These are phyloP conservation scores for Agrochola macilenta DNA, from an alignment of 2,888 invertebrate species.

Conservation along the genomic window DNA sequence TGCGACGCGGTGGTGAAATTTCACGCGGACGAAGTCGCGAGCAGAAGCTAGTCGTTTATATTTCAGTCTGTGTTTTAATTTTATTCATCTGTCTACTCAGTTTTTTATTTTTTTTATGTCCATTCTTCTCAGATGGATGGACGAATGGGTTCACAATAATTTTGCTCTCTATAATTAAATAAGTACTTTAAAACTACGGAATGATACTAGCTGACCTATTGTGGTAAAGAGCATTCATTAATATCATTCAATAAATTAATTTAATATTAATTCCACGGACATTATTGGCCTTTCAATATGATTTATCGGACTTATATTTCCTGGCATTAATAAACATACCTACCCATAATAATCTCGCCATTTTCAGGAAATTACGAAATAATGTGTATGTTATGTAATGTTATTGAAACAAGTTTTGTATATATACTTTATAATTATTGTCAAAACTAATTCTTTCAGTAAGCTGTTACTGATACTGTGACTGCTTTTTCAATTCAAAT, in stretches of 20 bases:
- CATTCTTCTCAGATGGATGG: not conserved
- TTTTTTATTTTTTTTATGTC: not conserved
- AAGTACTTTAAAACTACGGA: not conserved
- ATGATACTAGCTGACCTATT: not conserved
- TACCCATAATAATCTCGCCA: not conserved
- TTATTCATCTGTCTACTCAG: not conserved
- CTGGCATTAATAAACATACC: not conserved
- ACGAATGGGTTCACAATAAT: not conserved
- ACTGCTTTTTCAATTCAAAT: not conserved
- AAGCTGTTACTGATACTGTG: not conserved
- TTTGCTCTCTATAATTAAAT: not conserved
- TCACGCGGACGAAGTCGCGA: too few species aligned
- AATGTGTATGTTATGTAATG: too few species aligned
- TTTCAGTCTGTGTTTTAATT: not conserved
- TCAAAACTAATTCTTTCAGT: not conserved
- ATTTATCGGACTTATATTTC: conserved; percentile 1
- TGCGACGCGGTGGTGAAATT: too few species aligned
- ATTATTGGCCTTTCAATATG: not conserved
- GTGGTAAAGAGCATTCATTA: not conserved
- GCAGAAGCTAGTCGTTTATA: too few species aligned
- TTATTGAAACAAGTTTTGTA: not conserved
- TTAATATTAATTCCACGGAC: not conserved
- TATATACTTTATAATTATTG: not conserved
- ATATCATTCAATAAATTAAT: not conserved
- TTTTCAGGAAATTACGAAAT: not conserved